phyloP scores from a whole-genome alignment of 2,113 vertebrate genomes.

The Todiramphus chloris region DNA sequence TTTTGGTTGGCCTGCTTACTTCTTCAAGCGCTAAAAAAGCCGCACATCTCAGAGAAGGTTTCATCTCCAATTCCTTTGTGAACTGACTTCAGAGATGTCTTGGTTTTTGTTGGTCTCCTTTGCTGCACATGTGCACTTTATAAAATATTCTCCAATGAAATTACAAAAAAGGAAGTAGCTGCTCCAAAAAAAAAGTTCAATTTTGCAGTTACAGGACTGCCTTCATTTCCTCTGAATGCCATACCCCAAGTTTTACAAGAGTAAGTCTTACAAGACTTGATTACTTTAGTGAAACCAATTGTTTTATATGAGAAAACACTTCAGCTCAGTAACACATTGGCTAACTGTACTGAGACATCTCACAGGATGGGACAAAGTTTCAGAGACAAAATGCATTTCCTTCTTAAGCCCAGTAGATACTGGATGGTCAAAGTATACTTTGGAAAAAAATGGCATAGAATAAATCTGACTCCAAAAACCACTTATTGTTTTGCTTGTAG shows the following conservation, averaged over 20 bases:
- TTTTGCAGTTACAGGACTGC: neutral
- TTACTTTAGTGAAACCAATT: constrained; percentile 30
- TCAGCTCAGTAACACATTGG: neutral
- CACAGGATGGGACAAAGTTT: neutral
- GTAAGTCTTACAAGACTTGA: constrained; percentile 4
- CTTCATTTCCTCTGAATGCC: constrained; percentile 51
- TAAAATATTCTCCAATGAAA: constrained; percentile 22
- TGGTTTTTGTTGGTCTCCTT: neutral
- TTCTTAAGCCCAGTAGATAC: neutral
- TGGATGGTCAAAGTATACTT: neutral
- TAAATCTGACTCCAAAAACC: neutral
- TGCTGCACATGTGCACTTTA: neutral
- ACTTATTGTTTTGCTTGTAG: neutral
- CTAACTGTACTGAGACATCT: neutral
- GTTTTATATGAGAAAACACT: constrained; percentile 36
- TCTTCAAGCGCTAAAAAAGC: neutral
- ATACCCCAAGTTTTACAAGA: constrained; percentile 39
- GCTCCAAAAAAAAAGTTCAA: neutral
- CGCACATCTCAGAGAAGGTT: neutral
- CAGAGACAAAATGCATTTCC: constrained; percentile 9
- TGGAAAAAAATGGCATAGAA: neutral
- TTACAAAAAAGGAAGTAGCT: neutral
- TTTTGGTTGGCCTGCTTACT: neutral
- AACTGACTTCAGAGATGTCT: neutral
- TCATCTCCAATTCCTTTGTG: neutral